These are phyloP conservation scores for Nineta flava DNA, from an alignment of 2,888 invertebrate species.

Conservation along the genomic window DNA sequence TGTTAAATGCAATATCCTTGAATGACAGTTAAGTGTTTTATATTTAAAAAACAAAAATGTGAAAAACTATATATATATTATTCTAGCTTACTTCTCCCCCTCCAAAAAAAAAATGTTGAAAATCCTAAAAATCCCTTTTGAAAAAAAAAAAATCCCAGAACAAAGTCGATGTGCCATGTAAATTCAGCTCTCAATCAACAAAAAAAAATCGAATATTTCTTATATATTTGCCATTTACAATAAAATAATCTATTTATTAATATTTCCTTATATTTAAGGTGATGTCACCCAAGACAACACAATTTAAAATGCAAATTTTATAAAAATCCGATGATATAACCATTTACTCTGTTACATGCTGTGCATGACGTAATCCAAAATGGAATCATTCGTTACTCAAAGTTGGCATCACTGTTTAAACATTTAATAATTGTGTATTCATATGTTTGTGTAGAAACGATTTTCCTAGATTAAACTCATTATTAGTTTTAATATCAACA, in stretches of 20 bases:
- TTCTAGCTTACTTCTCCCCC: slow-evolving; percentile 17
- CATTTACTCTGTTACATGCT: not conserved
- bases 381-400: too few species aligned
- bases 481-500: not conserved
- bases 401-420: not conserved
- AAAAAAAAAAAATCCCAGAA: not conserved
- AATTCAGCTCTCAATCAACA: slow-evolving; percentile 1
- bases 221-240: slow-evolving; percentile 1
- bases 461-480: slow-evolving; percentile 4
- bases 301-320: not conserved
- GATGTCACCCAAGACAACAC: not conserved
- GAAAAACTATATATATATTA: slow-evolving; percentile 28
- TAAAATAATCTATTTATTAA: not conserved
- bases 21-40: slow-evolving; percentile 21
- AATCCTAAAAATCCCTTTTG: too few species aligned
- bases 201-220: not conserved
- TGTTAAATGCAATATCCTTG: slow-evolving; percentile 13
- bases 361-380: not conserved
- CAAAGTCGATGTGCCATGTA: not conserved
- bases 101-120: too few species aligned
- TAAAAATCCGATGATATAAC: not conserved
- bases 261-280: not conserved
- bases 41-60: not conserved
- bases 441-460: slow-evolving; percentile 5
- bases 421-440: slow-evolving; percentile 6